Conservation (phyloP, 2,797 vertebrate genomes). For the Nannoperca obscura region DNA sequence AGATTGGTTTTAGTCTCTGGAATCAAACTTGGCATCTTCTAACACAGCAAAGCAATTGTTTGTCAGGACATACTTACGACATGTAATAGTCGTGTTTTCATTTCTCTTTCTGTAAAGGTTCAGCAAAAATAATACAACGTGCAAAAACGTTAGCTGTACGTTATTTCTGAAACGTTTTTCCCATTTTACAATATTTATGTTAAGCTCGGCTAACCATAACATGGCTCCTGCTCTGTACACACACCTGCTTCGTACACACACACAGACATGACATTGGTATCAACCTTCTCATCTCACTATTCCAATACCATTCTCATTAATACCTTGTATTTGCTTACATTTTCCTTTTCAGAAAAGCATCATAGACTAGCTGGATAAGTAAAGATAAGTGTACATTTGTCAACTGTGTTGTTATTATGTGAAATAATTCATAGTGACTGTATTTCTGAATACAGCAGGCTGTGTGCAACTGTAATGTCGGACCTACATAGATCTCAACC, state of each 20-base stretch:
- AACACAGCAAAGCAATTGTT: too few relatives aligned
- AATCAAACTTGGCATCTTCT: too few relatives aligned
- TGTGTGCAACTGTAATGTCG: constrained; percentile 13
- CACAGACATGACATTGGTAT: too few relatives aligned
- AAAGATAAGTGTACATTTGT: constrained; percentile 18
- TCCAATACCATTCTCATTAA: neutral
- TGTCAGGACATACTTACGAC: too few relatives aligned
- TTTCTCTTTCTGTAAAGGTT: neutral
- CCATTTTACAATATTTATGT: neutral
- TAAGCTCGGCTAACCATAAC: neutral
- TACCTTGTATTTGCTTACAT: neutral
- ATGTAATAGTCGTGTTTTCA: too few relatives aligned
- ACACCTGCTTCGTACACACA: too few relatives aligned
- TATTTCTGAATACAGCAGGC: too few relatives aligned
- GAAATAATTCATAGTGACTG: constrained; percentile 9
- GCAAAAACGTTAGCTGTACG: neutral
- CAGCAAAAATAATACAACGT: neutral
- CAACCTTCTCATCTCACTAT: neutral
- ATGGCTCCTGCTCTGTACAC: neutral
- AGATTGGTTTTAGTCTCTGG: too few relatives aligned
- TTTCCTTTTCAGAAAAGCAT: neutral
- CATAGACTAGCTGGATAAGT: neutral
- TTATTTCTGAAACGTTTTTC: neutral
- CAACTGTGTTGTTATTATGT: constrained; percentile 17
- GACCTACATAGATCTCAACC: neutral